Conservation (phyloP, 2,113 vertebrate species). For the Tychaedon coryphoeus region DNA sequence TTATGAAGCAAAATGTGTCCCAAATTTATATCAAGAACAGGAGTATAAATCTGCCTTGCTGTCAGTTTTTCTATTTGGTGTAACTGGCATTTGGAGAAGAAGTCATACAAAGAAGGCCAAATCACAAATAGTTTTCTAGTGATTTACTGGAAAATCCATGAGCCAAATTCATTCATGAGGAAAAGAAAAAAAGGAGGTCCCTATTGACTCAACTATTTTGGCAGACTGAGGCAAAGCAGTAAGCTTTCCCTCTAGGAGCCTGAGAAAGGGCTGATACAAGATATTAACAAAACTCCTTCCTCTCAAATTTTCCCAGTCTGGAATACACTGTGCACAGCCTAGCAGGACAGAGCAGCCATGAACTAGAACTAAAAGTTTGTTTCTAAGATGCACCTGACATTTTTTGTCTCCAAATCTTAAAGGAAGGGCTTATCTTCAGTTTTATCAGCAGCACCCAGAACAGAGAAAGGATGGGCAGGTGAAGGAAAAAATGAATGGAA, state of each 20-base stretch:
- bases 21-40: background rate
- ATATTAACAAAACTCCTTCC: background rate
- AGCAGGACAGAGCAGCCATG: background rate
- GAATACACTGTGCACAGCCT: background rate
- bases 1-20: background rate
- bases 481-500: background rate
- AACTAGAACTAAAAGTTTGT: background rate
- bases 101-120: slow-evolving; percentile 15
- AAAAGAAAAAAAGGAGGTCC: background rate
- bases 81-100: background rate
- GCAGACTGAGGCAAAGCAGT: background rate
- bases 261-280: background rate
- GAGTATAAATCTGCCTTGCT: background rate
- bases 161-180: background rate
- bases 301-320: background rate
- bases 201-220: background rate
- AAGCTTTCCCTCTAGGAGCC: background rate
- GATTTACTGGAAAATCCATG: slow-evolving; percentile 21
- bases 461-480: background rate
- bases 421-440: background rate
- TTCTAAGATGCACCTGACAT: background rate
- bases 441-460: background rate
- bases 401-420: background rate
- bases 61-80: slow-evolving; percentile 6
- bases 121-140: slow-evolving; percentile 20